Evolutionary conservation across 1,140 invertebrate genomes (phyloP).

Genomic region (Antheraea mylitta): DNA sequence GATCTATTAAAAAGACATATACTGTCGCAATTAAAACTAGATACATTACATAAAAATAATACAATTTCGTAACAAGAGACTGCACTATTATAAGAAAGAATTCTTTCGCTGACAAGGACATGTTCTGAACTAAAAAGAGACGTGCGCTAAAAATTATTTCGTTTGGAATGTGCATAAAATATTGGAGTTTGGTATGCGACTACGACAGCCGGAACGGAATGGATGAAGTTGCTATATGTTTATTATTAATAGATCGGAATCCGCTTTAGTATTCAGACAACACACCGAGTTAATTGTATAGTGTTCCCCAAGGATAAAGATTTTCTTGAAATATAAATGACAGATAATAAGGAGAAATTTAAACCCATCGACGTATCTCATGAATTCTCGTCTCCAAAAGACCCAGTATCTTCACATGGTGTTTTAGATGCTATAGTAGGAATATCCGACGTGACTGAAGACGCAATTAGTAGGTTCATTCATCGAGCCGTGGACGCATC

Average conservation of each 20-base stretch:
- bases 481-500: too few relatives aligned
- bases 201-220: constrained; percentile 16
- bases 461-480: too few relatives aligned
- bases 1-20: too few relatives aligned
- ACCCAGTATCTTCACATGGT: too few relatives aligned
- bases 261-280: not conserved
- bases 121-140: not conserved
- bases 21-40: not conserved
- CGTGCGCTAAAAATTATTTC: constrained; percentile 9
- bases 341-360: too few relatives aligned
- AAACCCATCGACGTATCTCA: too few relatives aligned
- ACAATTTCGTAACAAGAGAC: not conserved
- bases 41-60: not conserved
- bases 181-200: constrained; percentile 21
- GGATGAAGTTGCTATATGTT: constrained; percentile 17
- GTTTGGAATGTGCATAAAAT: constrained; percentile 20
- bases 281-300: not conserved
- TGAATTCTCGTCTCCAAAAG: too few relatives aligned
- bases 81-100: not conserved
- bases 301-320: not conserved
- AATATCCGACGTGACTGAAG: too few relatives aligned
- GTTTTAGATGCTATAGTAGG: too few relatives aligned
- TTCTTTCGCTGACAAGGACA: not conserved
- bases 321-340: too few relatives aligned
- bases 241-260: constrained; percentile 31